These are phyloP conservation scores for Crocuta crocuta DNA, from an alignment of 2,113 vertebrate genomes.

Conservation along the genomic window DNA sequence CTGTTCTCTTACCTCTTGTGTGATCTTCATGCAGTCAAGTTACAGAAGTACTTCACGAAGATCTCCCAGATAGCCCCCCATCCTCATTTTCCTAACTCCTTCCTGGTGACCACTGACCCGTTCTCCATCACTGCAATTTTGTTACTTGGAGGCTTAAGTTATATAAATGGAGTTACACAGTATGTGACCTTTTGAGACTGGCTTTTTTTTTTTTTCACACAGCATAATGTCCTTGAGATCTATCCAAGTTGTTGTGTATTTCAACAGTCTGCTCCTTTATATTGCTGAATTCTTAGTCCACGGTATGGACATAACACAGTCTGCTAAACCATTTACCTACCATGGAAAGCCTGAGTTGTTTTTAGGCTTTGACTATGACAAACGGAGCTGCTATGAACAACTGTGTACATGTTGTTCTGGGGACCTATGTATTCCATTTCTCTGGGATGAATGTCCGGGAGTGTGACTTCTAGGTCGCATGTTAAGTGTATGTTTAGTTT, in stretches of 20 bases:
- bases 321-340: not conserved
- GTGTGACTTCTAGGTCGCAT: not conserved
- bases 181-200: not conserved
- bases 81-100: not conserved
- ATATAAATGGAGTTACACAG: not conserved
- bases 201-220: not conserved
- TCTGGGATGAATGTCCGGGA: not conserved
- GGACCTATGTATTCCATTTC: not conserved
- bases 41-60: not conserved
- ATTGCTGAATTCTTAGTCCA: not conserved
- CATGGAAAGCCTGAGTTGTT: not conserved
- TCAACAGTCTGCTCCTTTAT: not conserved
- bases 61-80: accelerated
- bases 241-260: not conserved
- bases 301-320: accelerated
- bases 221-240: not conserved
- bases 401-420: not conserved
- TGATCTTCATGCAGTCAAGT: not conserved
- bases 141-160: not conserved
- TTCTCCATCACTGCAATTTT: not conserved
- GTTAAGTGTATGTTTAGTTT: not conserved
- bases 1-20: not conserved
- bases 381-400: not conserved
- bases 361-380: not conserved
- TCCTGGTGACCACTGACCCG: not conserved